These are phyloP conservation scores for Drosophila chauvacae DNA, from an alignment of 1,140 invertebrate species.

Conservation along the genomic window DNA sequence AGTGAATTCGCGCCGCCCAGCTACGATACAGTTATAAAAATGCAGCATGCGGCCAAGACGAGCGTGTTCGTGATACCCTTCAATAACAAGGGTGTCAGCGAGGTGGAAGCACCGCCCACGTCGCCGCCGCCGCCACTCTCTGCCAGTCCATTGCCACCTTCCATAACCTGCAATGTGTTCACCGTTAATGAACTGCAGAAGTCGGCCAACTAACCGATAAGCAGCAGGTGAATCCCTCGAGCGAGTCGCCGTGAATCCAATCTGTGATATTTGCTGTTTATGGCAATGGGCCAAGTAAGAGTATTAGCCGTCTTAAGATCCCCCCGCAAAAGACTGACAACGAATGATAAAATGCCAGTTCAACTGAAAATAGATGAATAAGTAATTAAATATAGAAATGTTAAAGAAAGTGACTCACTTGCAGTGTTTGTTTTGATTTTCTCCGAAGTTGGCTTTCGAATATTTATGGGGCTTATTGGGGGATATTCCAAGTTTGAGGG, in stretches of 20 bases:
- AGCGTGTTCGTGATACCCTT: slow-evolving; percentile 82
- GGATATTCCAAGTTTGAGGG: neutral
- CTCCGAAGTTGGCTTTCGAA: slow-evolving; percentile 19
- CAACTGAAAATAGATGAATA: slow-evolving; percentile 53
- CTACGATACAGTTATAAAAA: slow-evolving; percentile 82
- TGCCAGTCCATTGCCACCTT: slow-evolving; percentile 5
- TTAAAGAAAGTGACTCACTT: slow-evolving; percentile 22
- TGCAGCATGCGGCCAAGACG: slow-evolving; percentile 74
- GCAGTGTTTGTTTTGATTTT: slow-evolving; percentile 15
- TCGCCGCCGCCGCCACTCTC: slow-evolving; percentile 3
- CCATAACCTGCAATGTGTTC: slow-evolving; percentile 60
- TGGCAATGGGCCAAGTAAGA: slow-evolving; percentile 55
- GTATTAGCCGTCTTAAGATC: slow-evolving; percentile 55
- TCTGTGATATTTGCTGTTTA: slow-evolving; percentile 76
- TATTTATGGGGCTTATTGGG: neutral
- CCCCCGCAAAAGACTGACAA: slow-evolving; percentile 65
- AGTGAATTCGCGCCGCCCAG: slow-evolving; percentile 83
- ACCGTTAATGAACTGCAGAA: slow-evolving; percentile 78
- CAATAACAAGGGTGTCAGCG: slow-evolving; percentile 39
- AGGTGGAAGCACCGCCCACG: slow-evolving; percentile 9
- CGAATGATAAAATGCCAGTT: slow-evolving; percentile 58
- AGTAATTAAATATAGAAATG: slow-evolving; percentile 27
- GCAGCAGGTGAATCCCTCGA: slow-evolving; percentile 10
- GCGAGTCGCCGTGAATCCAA: slow-evolving; percentile 19
- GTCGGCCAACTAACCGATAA: slow-evolving; percentile 43